Base-by-base conservation (phyloP, 2,888 invertebrate genomes). In the Perizoma flavofasciatum region DNA sequence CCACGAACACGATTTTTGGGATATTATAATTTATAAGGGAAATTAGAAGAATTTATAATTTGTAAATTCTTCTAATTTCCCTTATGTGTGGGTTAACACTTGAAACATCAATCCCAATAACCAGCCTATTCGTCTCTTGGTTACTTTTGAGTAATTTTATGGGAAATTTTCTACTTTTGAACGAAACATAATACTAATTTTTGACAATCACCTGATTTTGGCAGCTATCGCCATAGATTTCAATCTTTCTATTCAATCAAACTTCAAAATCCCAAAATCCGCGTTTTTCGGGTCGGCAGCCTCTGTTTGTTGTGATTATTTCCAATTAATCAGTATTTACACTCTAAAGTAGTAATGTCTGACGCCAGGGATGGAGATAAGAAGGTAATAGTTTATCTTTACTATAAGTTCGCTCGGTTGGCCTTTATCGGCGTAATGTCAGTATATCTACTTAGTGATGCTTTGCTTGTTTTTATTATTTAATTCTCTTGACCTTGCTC, bases 331-430 rank as follows among this genome's bases (percentile, higher is more conserved):
- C 46, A 50, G 68, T 70, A 37, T 67, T 69, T 71, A 73, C 71
- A 73, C 80, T 74, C 63, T 72, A 75, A 67, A 77, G 63, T 61
- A 74, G 77, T 73, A 66, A 89, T 89, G 89, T 80, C 81, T 59
- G 86, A 87, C 74, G 78, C 71, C 65, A 75, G 73, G 62, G 83
- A 81, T 59, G 75, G 71, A 59, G 87, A 87, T 86, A 86, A 86
- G 80, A 89, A 89, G 89, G 89, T 89, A 87, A 81, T 71, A 69
- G 64, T 70, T 72, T 83, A 82, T 80, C 79, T 77, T 55, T 61
- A 60, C 60, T 72, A 59, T 68, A 68, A 69, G 68, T 75, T 68
- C 70, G 73, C 71, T 64, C 59, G 51, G 59, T 35, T 45, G n/a
- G 47, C 37, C 59, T 44, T 53, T 67, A 60, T 55, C 59, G 33